Evolutionary conservation across 2,113 vertebrate species (phyloP).

Genomic region (Chamaea fasciata): DNA sequence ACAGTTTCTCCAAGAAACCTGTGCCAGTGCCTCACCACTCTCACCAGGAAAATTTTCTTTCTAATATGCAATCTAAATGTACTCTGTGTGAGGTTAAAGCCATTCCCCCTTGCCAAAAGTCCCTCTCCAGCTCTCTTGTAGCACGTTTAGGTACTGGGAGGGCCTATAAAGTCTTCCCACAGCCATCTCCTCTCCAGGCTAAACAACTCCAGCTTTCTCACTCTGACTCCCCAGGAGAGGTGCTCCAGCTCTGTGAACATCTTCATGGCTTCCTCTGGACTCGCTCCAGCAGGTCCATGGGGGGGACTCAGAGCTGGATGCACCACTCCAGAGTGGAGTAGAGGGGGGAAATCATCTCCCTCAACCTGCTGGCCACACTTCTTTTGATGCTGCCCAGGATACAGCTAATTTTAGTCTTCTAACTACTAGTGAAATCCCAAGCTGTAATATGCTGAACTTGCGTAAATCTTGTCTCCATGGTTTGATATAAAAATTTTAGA

Average conservation of each 20-base stretch:
- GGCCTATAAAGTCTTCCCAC: neutral
- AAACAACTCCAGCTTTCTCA: neutral
- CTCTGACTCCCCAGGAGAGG: neutral
- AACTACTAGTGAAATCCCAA: neutral
- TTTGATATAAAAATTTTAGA: neutral
- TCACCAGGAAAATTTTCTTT: neutral
- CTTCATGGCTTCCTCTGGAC: neutral
- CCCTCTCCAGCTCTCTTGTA: neutral
- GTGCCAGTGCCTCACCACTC: neutral
- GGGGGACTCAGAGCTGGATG: neutral
- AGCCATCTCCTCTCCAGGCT: neutral
- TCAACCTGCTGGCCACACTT: neutral
- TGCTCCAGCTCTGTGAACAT: neutral
- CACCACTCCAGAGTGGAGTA: neutral
- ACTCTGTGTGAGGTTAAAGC: neutral
- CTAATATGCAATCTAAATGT: neutral
- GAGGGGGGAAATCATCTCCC: neutral
- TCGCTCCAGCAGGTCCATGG: rapidly evolving
- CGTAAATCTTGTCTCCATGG: neutral
- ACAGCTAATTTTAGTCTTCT: neutral
- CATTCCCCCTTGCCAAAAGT: neutral
- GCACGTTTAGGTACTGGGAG: neutral
- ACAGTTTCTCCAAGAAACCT: neutral
- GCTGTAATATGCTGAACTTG: neutral
- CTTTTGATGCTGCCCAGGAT: neutral